phyloP scores from a whole-genome alignment of 2,888 invertebrate genomes.

The Plutella xylostella region DNA sequence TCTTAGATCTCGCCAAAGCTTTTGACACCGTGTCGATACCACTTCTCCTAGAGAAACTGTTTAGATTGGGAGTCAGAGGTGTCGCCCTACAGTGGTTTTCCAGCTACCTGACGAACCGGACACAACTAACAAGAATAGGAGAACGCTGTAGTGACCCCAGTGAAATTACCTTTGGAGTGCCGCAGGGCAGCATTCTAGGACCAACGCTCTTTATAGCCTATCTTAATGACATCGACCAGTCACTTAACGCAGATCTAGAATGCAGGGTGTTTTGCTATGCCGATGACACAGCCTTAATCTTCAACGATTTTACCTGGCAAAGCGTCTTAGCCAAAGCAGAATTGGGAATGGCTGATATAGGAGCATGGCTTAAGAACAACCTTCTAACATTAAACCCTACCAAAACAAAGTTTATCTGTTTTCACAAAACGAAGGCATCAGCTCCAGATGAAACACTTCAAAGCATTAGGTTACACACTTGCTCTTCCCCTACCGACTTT shows the following conservation, averaged over 20 bases:
- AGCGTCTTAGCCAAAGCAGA: background rate
- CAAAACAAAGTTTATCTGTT: background rate
- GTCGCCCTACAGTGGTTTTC: background rate
- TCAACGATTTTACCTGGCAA: background rate
- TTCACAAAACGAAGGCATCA: background rate
- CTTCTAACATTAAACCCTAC: background rate
- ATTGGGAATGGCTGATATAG: background rate
- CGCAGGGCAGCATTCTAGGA: background rate
- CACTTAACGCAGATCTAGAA: no score
- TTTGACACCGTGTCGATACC: background rate
- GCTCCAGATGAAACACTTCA: no score
- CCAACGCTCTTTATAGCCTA: background rate
- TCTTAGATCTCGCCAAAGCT: slow-evolving; percentile 1
- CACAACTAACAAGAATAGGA: background rate
- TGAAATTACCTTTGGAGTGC: background rate
- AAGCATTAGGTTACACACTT: no score
- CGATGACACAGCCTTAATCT: background rate
- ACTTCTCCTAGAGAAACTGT: slow-evolving; percentile 2
- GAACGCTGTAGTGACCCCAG: background rate
- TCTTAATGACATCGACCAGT: slow-evolving; percentile 12
- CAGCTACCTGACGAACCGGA: background rate
- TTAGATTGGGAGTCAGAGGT: background rate
- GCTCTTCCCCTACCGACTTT: no score
- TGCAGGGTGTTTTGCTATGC: background rate
- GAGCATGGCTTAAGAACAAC: background rate